A percentile compares a stretch with the other conserved stretches of the same genome.
These are phyloP conservation scores for Diarsia dahlii DNA, from an alignment of 2,888 invertebrate species.

Conservation along the genomic window DNA sequence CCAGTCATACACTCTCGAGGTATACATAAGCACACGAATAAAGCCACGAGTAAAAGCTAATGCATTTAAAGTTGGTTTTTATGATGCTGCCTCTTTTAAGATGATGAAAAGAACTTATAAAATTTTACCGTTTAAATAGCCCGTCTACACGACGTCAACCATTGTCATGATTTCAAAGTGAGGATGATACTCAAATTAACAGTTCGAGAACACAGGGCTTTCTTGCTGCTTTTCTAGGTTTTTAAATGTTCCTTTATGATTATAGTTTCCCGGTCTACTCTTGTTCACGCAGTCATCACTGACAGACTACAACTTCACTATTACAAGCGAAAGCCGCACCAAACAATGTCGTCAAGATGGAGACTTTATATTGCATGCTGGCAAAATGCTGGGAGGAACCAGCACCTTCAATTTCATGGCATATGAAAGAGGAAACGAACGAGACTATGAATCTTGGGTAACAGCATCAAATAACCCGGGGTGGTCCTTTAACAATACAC, in stretches of 20 bases:
- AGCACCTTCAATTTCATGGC: slow-evolving; percentile 10
- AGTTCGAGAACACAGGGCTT: neutral
- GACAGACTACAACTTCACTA: slow-evolving; percentile 22
- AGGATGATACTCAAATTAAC: too few relatives aligned
- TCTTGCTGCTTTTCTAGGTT: neutral
- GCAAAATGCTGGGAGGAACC: slow-evolving; percentile 43
- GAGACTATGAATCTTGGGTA: slow-evolving; percentile 34
- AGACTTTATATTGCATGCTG: slow-evolving; percentile 13
- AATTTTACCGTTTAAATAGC: too few relatives aligned
- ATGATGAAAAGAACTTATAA: neutral
- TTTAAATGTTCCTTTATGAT: neutral
- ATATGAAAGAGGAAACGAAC: slow-evolving; percentile 26
- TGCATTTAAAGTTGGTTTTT: neutral
- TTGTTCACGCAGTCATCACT: neutral
- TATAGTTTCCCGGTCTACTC: slow-evolving; percentile 7
- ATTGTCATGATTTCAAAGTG: too few relatives aligned
- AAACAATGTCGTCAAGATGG: slow-evolving; percentile 14
- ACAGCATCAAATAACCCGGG: slow-evolving; percentile 9
- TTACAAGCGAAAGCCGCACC: neutral
- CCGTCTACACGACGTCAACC: too few relatives aligned
- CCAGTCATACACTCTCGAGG: neutral
- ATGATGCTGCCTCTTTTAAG: neutral
- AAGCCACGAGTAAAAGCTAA: neutral
- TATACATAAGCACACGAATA: neutral
- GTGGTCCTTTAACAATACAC: slow-evolving; percentile 23